Conservation (phyloP, 2,113 vertebrate species). For the Mirounga angustirostris region DNA sequence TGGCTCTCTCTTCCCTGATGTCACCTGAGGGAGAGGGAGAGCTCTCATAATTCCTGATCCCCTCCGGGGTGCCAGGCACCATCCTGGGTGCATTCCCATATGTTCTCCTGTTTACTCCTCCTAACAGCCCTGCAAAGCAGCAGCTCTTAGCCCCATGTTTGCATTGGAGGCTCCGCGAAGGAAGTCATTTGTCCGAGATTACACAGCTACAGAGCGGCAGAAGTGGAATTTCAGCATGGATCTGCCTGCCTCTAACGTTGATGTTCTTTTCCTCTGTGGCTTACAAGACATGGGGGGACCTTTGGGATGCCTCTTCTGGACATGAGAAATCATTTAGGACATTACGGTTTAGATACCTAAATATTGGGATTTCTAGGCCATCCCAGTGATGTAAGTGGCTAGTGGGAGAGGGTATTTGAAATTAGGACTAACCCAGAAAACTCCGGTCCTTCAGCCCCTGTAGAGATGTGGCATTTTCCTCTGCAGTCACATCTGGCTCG, state of each 20-base stretch:
- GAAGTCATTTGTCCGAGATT: neutral
- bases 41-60: no score
- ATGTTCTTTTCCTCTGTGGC: neutral
- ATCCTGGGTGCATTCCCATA: neutral
- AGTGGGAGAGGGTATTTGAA: conserved; percentile 59
- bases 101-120: neutral
- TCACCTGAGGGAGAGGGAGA: neutral
- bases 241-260: neutral
- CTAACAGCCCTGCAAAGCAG: neutral
- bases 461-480: conserved; percentile 22
- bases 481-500: neutral
- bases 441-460: conserved; percentile 31
- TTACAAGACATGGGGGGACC: neutral
- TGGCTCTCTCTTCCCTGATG: neutral
- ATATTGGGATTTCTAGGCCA: conserved; percentile 71
- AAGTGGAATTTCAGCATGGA: neutral
- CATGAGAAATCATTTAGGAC: neutral
- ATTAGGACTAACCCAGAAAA: conserved; percentile 69
- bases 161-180: neutral
- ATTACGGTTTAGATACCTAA: neutral
- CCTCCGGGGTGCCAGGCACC: neutral
- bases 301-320: neutral
- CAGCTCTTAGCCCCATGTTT: neutral
- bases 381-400: neutral
- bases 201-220: neutral